These are phyloP conservation scores for Nomada flava DNA, from an alignment of 2,888 invertebrate genomes.

Conservation along the genomic window DNA sequence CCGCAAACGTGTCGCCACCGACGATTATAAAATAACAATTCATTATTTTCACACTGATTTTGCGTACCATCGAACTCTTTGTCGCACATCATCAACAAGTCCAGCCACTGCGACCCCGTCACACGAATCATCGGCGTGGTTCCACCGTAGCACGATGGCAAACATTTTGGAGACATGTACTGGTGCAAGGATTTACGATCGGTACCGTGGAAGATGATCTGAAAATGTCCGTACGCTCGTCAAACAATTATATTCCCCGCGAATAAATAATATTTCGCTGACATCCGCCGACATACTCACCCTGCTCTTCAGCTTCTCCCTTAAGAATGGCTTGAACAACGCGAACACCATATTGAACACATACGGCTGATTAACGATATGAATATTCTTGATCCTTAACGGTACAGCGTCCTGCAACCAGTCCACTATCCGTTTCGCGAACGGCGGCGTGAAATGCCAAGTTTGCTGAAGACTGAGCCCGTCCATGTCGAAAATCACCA, in stretches of 20 bases:
- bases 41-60: neutral
- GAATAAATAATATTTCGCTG: neutral
- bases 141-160: slow-evolving; percentile 91
- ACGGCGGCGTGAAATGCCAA: slow-evolving; percentile 94
- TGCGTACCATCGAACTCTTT: slow-evolving; percentile 89
- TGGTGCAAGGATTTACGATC: slow-evolving; percentile 90
- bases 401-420: slow-evolving; percentile 95
- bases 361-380: slow-evolving; percentile 95
- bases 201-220: slow-evolving; percentile 91
- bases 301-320: slow-evolving; percentile 92
- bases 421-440: slow-evolving; percentile 93
- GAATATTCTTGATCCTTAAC: slow-evolving; percentile 93
- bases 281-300: slow-evolving; percentile 81
- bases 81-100: slow-evolving; percentile 90
- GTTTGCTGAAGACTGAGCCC: slow-evolving; percentile 92
- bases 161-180: slow-evolving; percentile 89
- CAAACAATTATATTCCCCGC: neutral
- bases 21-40: neutral
- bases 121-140: slow-evolving; percentile 89
- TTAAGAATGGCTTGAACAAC: slow-evolving; percentile 95
- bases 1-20: neutral
- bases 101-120: slow-evolving; percentile 90
- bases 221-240: neutral
- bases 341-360: slow-evolving; percentile 96
- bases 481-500: slow-evolving; percentile 94